Evolutionary conservation across 2,113 vertebrate species (phyloP), one percentile per base, ranked within the genome.

Genomic region (Vidua chalybeata): DNA sequence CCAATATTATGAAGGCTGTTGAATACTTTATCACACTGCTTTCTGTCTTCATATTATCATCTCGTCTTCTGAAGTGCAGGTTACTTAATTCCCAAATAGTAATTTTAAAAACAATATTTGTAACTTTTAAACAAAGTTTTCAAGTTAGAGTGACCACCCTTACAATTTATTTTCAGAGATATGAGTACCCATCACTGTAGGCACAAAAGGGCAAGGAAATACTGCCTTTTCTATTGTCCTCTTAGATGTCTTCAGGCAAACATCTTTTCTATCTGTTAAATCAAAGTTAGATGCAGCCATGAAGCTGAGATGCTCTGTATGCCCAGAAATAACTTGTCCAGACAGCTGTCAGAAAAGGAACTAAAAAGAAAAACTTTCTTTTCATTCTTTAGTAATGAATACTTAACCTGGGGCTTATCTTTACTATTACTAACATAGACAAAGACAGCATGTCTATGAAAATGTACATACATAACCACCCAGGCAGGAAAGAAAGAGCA

Each of bases 401-500:
- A 22, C 21, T 30, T 72, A 72, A 58, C 35, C 9, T 62, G 6
- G 43, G 33, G 4, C 10, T 82, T 72, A 12, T 48, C 13, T 64
- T 21, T 16, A 17, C 7, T 56, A 23, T 51, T 58, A 45, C 19
- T 54, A 43, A 41, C 6, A 22, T 6, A 85, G 33, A 68, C 15
- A 12, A 74, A 71, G 43, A 27, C 13, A 85, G 3, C 0, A 2
- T 2, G 1, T 20, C 8, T n/a, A 7, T 35, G 23, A 4, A 5
- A 22, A 58, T 6, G 54, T 8, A 20, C 15, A 35, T 10, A 46
- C 2, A 59, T 68, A 93, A 23, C 15, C 6, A 13, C 10, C 13
- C 37, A 82, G 7, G 14, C 3, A n/a, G 33, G 33, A 74, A 74
- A 59, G 23, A 48, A 62, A 24, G 15, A 66, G 10, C 23, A 62